Evolutionary conservation across 2,113 vertebrate species (phyloP), one percentile per base, ranked within the genome.

Genomic region (Crotophaga sulcirostris): DNA sequence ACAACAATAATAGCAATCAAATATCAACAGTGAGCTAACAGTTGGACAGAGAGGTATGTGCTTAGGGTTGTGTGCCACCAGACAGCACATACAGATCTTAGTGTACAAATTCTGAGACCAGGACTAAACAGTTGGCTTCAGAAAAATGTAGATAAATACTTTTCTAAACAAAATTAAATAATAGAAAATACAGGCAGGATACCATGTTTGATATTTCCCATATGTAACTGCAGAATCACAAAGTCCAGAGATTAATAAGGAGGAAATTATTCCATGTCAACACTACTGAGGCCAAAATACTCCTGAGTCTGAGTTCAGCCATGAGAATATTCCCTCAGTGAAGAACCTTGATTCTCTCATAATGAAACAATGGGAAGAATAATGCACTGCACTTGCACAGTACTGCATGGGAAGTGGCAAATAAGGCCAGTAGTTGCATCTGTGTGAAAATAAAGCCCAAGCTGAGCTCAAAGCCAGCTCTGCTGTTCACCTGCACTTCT

Each of bases 391-490:
- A 33, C 42, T 95, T 74, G 66, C 72, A 67, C 67, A 21, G 67
- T n/a, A 20, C 68, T 77, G 55, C 82, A 45, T 16, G 56, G 80
- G 74, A 91, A 94, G 84, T n/a, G 62, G 77, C 66, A 95, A 92
- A 78, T 21, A 23, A 94, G 93, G 94, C 94, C 86, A 94, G 76
- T 70, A 81, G 84, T 36, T 93, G 72, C 68, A 87, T 67, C 83
- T 56, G 10, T n/a, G 63, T 77, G 60, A 88, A 90, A 94, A 86
- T 34, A 84, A 93, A 47, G 16, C 16, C 64, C 59, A 78, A 73
- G 64, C 91, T 89, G 83, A 89, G 94, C 89, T 94, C 42, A 33
- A 29, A 83, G 94, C 89, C 93, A 94, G 89, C 56, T 86, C 86
- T 89, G 89, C 95, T 92, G 91, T 47, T 94, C 90, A 73, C 94